phyloP scores from a whole-genome alignment of 2,797 vertebrate species.

The Manis pentadactyla region DNA sequence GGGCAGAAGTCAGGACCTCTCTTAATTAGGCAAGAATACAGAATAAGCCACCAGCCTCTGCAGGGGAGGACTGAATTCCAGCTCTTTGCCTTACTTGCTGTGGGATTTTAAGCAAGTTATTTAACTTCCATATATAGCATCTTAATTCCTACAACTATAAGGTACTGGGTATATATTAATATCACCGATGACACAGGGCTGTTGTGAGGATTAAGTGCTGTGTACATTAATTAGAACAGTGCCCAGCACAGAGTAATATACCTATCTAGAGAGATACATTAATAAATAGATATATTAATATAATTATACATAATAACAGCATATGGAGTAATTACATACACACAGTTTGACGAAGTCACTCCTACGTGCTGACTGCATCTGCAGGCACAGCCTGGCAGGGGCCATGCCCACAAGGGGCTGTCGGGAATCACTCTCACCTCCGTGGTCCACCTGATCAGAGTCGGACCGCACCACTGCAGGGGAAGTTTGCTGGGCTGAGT shows the following conservation, averaged over 20 bases:
- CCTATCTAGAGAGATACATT: neutral
- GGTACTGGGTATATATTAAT: neutral
- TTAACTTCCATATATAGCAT: neutral
- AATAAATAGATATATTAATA: too few relatives aligned
- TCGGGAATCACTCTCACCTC: neutral
- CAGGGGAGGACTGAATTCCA: neutral
- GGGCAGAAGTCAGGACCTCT: too few relatives aligned
- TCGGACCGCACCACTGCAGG: neutral
- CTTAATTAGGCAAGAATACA: neutral
- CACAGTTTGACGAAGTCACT: too few relatives aligned
- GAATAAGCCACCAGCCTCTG: neutral
- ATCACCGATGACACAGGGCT: neutral
- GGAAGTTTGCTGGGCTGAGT: neutral
- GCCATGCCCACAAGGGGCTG: neutral
- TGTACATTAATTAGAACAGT: neutral
- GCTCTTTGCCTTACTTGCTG: neutral
- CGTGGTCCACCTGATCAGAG: neutral
- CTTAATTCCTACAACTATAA: neutral
- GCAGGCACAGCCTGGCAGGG: neutral
- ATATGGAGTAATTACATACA: neutral
- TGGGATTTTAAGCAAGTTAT: neutral
- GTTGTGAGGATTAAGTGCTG: neutral
- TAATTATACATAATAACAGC: neutral
- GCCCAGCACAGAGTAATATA: neutral
- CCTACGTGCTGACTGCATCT: too few relatives aligned